Percentiles rank a stretch among this genome's conserved stretches.
Evolutionary conservation across 2,888 invertebrate species (phyloP).

Genomic region (Hemithea aestivaria): DNA sequence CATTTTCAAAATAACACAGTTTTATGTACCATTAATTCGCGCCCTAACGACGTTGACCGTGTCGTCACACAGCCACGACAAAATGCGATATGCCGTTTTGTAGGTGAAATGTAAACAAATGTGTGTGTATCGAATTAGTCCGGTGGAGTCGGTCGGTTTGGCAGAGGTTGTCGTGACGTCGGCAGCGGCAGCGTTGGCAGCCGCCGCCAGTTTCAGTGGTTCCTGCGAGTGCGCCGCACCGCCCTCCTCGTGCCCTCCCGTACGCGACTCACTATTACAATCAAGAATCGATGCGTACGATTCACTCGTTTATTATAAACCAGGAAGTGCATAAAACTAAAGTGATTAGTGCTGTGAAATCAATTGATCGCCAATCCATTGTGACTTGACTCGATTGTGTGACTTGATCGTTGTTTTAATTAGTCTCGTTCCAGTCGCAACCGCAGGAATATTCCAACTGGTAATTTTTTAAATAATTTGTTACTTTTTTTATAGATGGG

Average conservation of each 20-base stretch:
- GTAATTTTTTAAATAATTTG: conserved; percentile 31
- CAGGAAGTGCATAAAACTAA: conserved; percentile 30
- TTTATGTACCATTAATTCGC: conserved; percentile 46
- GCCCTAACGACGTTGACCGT: conserved; percentile 32
- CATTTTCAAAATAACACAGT: conserved; percentile 49
- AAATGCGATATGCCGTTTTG: conserved; percentile 37
- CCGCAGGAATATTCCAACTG: conserved; percentile 41
- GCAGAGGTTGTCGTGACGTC: conserved; percentile 45
- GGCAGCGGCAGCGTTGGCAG: conserved; percentile 38
- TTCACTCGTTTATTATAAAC: conserved; percentile 25
- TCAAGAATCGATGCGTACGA: conserved; percentile 35
- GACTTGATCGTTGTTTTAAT: conserved; percentile 37
- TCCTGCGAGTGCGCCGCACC: conserved; percentile 63
- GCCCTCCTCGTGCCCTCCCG: conserved; percentile 50
- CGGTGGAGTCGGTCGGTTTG: conserved; percentile 40
- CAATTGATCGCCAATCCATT: conserved; percentile 30
- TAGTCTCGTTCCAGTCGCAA: conserved; percentile 32
- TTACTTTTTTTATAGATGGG: neutral
- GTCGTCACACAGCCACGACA: conserved; percentile 34
- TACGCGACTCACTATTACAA: conserved; percentile 51
- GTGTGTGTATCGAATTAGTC: conserved; percentile 37
- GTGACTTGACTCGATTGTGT: conserved; percentile 25
- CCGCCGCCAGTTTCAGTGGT: conserved; percentile 56
- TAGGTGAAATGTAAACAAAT: conserved; percentile 41
- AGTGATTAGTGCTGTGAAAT: conserved; percentile 36